Conservation (phyloP, 2,113 vertebrate species). For the Gopherus flavomarginatus region DNA sequence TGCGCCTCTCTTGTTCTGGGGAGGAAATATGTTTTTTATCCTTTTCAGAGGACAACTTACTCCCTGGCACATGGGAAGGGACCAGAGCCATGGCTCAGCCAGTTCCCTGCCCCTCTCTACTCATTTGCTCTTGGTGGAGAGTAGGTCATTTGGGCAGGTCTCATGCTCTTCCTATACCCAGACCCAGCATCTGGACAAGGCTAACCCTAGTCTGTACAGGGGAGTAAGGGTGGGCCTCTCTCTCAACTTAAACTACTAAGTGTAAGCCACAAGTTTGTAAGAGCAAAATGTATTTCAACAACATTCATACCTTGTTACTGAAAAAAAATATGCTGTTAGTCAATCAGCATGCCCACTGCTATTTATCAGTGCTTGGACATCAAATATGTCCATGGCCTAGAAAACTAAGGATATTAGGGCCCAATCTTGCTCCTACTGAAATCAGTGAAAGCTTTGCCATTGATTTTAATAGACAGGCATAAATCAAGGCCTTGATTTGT, state of each 20-base stretch:
- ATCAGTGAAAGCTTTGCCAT: neutral
- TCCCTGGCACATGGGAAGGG: neutral
- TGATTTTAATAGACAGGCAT: neutral
- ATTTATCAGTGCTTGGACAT: neutral
- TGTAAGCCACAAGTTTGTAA: neutral
- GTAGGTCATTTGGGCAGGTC: neutral
- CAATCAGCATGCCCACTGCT: neutral
- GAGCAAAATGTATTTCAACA: neutral
- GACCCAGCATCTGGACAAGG: neutral
- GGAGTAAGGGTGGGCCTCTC: accelerated
- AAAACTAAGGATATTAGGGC: neutral
- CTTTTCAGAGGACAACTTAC: neutral
- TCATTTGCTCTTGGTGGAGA: neutral
- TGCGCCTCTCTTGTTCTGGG: neutral
- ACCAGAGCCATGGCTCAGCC: neutral
- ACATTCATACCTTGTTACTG: neutral
- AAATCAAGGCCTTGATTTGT: neutral
- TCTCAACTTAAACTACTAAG: neutral
- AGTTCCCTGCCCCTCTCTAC: neutral
- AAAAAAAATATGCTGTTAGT: neutral
- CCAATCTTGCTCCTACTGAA: neutral
- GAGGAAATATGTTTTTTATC: accelerated
- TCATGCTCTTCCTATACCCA: neutral
- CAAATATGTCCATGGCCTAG: neutral
- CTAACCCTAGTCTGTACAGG: neutral